phyloP scores from a whole-genome alignment of 2,888 invertebrate genomes.

The Autographa pulchrina region DNA sequence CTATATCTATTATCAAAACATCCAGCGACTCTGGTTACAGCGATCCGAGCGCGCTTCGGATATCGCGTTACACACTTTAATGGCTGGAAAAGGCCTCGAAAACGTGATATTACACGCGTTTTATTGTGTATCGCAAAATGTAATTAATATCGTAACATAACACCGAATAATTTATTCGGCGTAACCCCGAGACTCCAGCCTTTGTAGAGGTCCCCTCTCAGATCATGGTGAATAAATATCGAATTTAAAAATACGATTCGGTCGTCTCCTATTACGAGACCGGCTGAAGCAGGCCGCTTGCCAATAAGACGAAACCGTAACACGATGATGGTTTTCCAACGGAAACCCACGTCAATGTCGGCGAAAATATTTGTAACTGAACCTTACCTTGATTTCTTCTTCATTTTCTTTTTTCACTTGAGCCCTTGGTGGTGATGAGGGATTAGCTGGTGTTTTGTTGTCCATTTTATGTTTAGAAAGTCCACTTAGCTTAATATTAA shows the following conservation, averaged over 20 bases:
- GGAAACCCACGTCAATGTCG: slow-evolving; percentile 74
- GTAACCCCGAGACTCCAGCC: slow-evolving; percentile 75
- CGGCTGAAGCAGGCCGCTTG: slow-evolving; percentile 82
- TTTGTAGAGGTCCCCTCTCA: slow-evolving; percentile 75
- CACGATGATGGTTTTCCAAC: slow-evolving; percentile 79
- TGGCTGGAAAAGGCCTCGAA: slow-evolving; percentile 90
- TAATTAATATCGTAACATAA: slow-evolving; percentile 88
- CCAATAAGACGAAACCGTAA: slow-evolving; percentile 82
- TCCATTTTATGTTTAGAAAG: slow-evolving; percentile 80
- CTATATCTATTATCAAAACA: slow-evolving; percentile 90
- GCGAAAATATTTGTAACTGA: slow-evolving; percentile 63
- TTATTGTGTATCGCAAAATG: slow-evolving; percentile 88
- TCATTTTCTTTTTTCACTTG: slow-evolving; percentile 92
- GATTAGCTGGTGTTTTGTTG: slow-evolving; percentile 82
- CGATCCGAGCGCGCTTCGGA: slow-evolving; percentile 89
- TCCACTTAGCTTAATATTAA: slow-evolving; percentile 61
- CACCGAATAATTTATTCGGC: slow-evolving; percentile 85
- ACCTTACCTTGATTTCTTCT: slow-evolving; percentile 93
- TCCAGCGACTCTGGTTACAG: slow-evolving; percentile 88
- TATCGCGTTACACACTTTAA: slow-evolving; percentile 89
- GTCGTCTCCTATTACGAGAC: slow-evolving; percentile 82
- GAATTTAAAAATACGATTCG: slow-evolving; percentile 88
- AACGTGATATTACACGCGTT: slow-evolving; percentile 89
- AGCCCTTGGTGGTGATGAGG: slow-evolving; percentile 78
- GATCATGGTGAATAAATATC: slow-evolving; percentile 78